These are phyloP conservation scores for Smutsia gigantea DNA, from an alignment of 2,797 vertebrate genomes.

Conservation along the genomic window DNA sequence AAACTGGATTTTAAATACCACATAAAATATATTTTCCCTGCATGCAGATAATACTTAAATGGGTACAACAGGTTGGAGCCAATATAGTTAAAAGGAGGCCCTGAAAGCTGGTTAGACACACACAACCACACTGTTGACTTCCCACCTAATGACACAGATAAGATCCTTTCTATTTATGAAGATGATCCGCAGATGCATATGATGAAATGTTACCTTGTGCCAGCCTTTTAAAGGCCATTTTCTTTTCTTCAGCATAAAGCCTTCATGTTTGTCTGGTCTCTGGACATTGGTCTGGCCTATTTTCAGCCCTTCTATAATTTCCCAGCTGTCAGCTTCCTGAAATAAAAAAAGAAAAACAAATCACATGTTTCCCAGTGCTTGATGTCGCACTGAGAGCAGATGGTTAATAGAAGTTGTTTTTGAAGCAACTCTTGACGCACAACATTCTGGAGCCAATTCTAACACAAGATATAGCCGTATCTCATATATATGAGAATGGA, in stretches of 20 bases:
- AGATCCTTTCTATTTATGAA: not conserved
- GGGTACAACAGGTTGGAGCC: not conserved
- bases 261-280: conserved; percentile 98
- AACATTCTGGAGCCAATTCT: not conserved
- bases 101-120: not conserved
- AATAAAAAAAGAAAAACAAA: conserved; percentile 74
- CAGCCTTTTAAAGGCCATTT: conserved; percentile 99
- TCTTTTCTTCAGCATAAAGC: conserved; percentile 99
- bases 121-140: not conserved
- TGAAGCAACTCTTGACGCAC: not conserved
- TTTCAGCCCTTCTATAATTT: conserved; percentile 99
- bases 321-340: conserved; percentile 98
- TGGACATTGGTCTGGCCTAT: conserved; percentile 98
- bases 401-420: conserved; percentile 35
- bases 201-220: conserved; percentile 94
- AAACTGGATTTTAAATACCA: conserved; percentile 18
- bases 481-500: not conserved
- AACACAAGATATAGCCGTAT: not conserved
- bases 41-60: not conserved
- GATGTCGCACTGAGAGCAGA: conserved; percentile 19
- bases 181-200: not conserved
- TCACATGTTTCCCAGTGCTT: conserved; percentile 20
- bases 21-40: not conserved
- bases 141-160: not conserved
- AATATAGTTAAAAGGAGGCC: not conserved